A percentile compares a stretch with the other conserved stretches of the same genome.
These are phyloP conservation scores for Parnassius mnemosyne DNA, from an alignment of 2,888 invertebrate genomes.

Conservation along the genomic window DNA sequence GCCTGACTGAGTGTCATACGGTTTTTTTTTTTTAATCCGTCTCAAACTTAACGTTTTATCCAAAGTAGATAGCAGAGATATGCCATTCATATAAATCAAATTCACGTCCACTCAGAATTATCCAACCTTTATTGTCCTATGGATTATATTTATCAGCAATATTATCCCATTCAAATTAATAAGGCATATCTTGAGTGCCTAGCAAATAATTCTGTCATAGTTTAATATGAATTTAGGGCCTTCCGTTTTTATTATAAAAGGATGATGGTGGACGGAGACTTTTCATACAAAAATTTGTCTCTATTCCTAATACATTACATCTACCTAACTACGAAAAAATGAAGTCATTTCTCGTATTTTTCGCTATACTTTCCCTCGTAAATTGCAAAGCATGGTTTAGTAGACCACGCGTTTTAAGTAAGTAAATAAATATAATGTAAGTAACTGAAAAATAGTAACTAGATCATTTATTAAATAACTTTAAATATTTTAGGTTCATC, in stretches of 20 bases:
- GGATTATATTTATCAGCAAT: constrained; percentile 20
- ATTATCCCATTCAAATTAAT: constrained; percentile 24
- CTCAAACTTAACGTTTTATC: not conserved
- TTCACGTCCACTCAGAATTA: constrained; percentile 10
- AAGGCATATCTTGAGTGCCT: constrained; percentile 22
- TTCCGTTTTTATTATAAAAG: constrained; percentile 24
- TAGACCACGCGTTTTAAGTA: constrained; percentile 6
- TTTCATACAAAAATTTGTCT: constrained; percentile 11
- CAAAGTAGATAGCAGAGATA: constrained; percentile 6
- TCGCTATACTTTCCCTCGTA: constrained; percentile 8
- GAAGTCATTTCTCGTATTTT: constrained; percentile 6
- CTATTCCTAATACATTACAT: not conserved
- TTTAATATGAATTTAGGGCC: constrained; percentile 15
- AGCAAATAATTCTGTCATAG: constrained; percentile 18
- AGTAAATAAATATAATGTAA: not conserved
- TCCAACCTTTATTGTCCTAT: constrained; percentile 11
- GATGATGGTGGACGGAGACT: not conserved
- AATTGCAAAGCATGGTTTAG: constrained; percentile 15
- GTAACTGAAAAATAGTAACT: no score
- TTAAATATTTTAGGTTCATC: constrained; percentile 24
- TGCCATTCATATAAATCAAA: not conserved
- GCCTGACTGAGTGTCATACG: no score
- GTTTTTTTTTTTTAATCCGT: no score
- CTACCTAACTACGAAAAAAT: constrained; percentile 2
- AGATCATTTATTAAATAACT: no score